Percentiles rank a stretch among this genome's conserved stretches.
Evolutionary conservation across 2,113 vertebrate species (phyloP).

Genomic region (Leptosomus discolor): DNA sequence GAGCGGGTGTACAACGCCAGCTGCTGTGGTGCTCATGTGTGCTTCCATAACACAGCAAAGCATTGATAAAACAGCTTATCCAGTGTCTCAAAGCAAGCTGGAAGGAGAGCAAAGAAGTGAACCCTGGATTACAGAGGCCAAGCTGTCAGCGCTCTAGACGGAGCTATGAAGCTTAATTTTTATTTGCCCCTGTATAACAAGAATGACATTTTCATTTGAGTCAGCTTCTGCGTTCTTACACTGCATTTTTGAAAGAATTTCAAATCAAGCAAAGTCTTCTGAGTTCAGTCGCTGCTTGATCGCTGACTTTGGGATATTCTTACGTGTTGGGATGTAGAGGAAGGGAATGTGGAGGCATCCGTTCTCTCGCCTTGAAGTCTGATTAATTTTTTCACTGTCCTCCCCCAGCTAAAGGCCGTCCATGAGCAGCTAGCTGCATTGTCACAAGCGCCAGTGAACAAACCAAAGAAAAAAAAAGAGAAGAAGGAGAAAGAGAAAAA

Average conservation of each 20-base stretch:
- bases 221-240: not conserved
- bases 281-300: not conserved
- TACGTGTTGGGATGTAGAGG: not conserved
- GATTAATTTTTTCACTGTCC: not conserved
- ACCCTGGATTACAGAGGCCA: not conserved
- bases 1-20: not conserved
- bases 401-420: conserved; percentile 85
- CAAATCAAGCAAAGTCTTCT: not conserved
- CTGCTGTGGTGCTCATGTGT: not conserved
- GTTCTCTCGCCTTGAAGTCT: not conserved
- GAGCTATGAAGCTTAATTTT: not conserved
- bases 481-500: conserved; percentile 88
- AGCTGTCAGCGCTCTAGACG: not conserved
- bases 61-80: not conserved
- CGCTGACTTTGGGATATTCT: not conserved
- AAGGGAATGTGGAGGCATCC: not conserved
- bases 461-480: conserved; percentile 91
- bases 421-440: conserved; percentile 87
- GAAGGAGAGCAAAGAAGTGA: not conserved
- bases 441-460: conserved; percentile 85
- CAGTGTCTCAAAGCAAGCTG: not conserved
- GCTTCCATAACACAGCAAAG: not conserved
- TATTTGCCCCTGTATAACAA: not conserved
- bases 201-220: not conserved
- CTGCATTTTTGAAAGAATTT: not conserved